A percentile compares a stretch with the other conserved stretches of the same genome.
Conservation (phyloP, 2,888 invertebrate genomes). For the Automeris io region DNA sequence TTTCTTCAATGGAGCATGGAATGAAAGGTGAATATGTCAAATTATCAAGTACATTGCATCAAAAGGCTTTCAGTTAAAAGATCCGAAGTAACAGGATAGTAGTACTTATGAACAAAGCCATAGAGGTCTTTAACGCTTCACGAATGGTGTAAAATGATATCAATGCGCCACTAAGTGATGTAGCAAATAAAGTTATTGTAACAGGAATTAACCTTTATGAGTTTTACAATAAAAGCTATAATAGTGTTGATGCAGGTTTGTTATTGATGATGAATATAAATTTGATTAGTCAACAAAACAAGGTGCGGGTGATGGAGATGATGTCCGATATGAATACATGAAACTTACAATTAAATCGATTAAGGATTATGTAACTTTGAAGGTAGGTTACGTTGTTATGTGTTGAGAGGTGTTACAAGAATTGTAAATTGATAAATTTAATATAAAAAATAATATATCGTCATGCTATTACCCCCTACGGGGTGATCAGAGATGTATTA, state of each 20-base stretch:
- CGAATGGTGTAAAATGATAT: background rate
- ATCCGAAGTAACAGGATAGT: background rate
- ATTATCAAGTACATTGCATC: background rate
- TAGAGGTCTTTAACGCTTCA: background rate
- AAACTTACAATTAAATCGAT: conserved; percentile 6
- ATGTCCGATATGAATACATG: conserved; percentile 9
- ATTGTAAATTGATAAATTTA: too few relatives aligned
- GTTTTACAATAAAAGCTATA: background rate
- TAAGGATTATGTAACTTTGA: conserved; percentile 13
- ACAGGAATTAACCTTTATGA: background rate
- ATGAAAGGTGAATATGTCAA: conserved; percentile 36
- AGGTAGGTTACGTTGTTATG: conserved; percentile 24
- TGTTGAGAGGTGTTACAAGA: background rate
- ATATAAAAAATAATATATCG: too few relatives aligned
- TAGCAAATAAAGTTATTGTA: background rate
- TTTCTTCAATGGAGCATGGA: conserved; percentile 47
- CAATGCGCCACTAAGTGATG: background rate
- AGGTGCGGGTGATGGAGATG: conserved; percentile 8
- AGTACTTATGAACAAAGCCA: background rate
- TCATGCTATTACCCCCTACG: too few relatives aligned
- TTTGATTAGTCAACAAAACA: conserved; percentile 9
- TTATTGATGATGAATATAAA: background rate
- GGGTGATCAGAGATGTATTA: too few relatives aligned
- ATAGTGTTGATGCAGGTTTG: background rate
- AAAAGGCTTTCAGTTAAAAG: background rate